Percentiles rank a stretch among this genome's conserved stretches.
These are phyloP conservation scores for Habrosyne pyritoides DNA, from an alignment of 2,888 invertebrate species.

Conservation along the genomic window DNA sequence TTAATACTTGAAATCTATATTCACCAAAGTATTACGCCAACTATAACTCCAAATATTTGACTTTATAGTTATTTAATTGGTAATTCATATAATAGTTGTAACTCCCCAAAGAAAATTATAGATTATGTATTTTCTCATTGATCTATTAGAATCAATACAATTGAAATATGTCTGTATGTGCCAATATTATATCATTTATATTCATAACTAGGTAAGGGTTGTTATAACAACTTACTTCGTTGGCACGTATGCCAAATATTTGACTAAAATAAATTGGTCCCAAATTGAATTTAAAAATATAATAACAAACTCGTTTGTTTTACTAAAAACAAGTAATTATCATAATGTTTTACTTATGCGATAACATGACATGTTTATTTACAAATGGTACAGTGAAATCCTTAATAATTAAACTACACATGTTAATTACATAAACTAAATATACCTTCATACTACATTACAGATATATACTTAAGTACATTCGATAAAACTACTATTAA, in stretches of 20 bases:
- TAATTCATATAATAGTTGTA: too few species aligned
- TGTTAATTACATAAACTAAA: constrained; percentile 23
- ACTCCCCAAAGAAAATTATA: too few species aligned
- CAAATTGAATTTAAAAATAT: constrained; percentile 12
- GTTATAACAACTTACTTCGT: not conserved
- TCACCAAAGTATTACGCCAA: not conserved
- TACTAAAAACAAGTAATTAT: not conserved
- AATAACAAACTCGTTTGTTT: not conserved
- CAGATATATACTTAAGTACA: constrained; percentile 38
- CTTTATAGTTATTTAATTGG: too few species aligned
- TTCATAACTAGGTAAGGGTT: too few species aligned
- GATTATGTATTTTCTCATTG: too few species aligned
- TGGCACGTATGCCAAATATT: constrained; percentile 9
- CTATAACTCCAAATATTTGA: not conserved
- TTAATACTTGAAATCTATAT: not conserved
- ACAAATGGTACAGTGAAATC: constrained; percentile 21
- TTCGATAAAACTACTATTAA: constrained; percentile 4
- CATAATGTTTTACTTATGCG: constrained; percentile 18
- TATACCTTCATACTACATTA: constrained; percentile 30
- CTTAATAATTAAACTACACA: constrained; percentile 31
- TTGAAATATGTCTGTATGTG: too few species aligned
- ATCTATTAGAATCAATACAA: too few species aligned
- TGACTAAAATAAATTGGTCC: constrained; percentile 32
- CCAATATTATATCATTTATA: too few species aligned
- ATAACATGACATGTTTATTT: constrained; percentile 20